Percentiles rank a stretch among this genome's conserved stretches.
phyloP scores from a whole-genome alignment of 2,113 vertebrate genomes.

The Propithecus coquereli region DNA sequence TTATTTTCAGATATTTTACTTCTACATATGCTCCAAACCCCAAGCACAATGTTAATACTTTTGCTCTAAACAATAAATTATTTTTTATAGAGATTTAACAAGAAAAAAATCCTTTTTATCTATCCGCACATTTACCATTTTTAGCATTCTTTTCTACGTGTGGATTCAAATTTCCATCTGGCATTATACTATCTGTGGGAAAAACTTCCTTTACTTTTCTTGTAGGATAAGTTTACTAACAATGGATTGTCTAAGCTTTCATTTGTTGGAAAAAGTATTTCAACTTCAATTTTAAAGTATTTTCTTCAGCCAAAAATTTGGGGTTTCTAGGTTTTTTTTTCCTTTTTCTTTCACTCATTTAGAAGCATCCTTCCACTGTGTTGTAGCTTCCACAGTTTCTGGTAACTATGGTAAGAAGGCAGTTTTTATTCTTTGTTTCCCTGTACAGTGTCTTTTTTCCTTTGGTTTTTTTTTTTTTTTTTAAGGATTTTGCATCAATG shows the following conservation, averaged over 20 bases:
- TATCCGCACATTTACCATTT: not conserved
- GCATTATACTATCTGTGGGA: not conserved
- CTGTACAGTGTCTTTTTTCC: not conserved
- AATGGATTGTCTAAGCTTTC: not conserved
- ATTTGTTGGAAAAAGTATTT: not conserved
- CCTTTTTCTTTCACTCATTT: not conserved
- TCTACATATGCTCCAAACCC: not conserved
- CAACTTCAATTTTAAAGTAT: not conserved
- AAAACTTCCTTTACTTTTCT: not conserved
- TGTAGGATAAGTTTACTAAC: not conserved
- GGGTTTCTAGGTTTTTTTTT: not conserved
- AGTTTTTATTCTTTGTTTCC: not conserved
- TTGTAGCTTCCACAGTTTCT: not conserved
- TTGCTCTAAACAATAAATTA: not conserved
- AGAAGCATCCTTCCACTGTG: not conserved
- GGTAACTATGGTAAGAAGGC: not conserved
- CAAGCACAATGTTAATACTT: not conserved
- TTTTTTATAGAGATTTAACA: not conserved
- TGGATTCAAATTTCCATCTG: not conserved
- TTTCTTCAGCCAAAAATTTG: not conserved
- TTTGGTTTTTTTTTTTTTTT: not conserved
- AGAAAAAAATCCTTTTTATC: not conserved
- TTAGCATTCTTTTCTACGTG: not conserved
- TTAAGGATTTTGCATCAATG: not conserved
- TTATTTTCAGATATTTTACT: not conserved